Base-by-base conservation (phyloP, 2,113 vertebrate species). In the Lonchura striata region DNA sequence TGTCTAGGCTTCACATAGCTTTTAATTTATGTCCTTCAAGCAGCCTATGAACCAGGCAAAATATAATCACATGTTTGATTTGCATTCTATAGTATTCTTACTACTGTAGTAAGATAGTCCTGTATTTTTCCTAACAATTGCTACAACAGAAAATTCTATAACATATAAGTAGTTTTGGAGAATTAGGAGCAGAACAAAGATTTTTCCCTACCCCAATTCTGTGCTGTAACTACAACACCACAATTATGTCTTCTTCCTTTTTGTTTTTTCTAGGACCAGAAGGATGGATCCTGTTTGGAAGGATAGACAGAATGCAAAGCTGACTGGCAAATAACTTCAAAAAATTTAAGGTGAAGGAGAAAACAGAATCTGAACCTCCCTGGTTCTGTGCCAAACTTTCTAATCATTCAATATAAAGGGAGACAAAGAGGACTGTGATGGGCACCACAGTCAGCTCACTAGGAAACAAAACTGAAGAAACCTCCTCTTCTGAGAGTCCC, bases 1-100 rank as follows among this genome's bases (percentile, higher is more conserved):
- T 94, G 28, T 66, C n/a, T 35, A 56, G 35, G 28, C 49, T 92
- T 93, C 85, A 71, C 33, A 61, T 60, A 63, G 52, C 8, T 71
- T 94, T 90, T 84, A 74, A 92, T 89, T 84, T 86, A 64, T 81
- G 70, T 28, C n/a, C 86, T 65, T 69, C 54, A 66, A 91, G 41
- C 37, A 90, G 59, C 44, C 63, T 82, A 88, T 5, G 0, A 54
- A 76, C 49, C 78, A 76, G 53, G 79, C 15, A 56, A 80, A 83
- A 33, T 69, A 77, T 68, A 88, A 86, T 63, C 49, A 46, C 16
- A 3, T 93, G 31, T 78, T 96, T 84, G 46, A 88, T 92, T 96
- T 93, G 42, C 92, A 82, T 95, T 81, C 27, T 64, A 33, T 11
- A 66, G 46, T 79, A 86, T 70, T 95, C 56, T 59, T 69, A 65